Evolutionary conservation across 2,888 invertebrate genomes (phyloP), one percentile per base, ranked within the genome.

Genomic region (Pemphredon lugubris): DNA sequence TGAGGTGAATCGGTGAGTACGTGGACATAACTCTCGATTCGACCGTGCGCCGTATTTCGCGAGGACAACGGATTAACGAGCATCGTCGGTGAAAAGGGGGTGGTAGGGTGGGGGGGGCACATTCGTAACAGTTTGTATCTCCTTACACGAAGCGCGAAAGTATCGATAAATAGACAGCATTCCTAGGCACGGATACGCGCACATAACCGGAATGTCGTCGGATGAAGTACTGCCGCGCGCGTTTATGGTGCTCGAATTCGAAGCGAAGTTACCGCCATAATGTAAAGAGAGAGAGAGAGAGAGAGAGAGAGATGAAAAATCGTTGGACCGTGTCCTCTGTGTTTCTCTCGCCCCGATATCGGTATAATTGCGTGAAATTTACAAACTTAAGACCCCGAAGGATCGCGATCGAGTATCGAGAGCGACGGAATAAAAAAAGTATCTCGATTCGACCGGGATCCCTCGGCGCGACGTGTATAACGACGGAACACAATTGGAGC

Each of bases 61-160:
- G 48, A 26, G 30, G 37, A 45, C 50, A 37, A 57, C 60, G 32
- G 45, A 32, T 37, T 61, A 77, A 77, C 51, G 59, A n/a, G 50
- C 44, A 58, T 16, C 39, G 47, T 21, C 34, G 6, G 20, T 13
- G 21, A 23, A 11, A 18, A 18, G 32, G 21, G 59, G 37, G 58
- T 54, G 59, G 45, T n/a, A n/a, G n/a, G n/a, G n/a, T n/a, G n/a
- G n/a, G n/a, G n/a, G n/a, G n/a, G n/a, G n/a, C n/a, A 23, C 47
- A 53, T 67, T 54, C 48, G 60, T 59, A 60, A 60, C 68, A 70
- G 70, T 70, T 58, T 57, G 55, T 20, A 23, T 63, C 58, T 61
- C 23, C 63, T 72, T 71, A 64, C 63, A 70, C 48, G 70, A 70
- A 59, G 50, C 70, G 70, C 72, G 70, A 68, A 70, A 70, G 70